Percentiles rank a stretch among this genome's conserved stretches.
Evolutionary conservation across 2,888 invertebrate genomes (phyloP).

Genomic region (Sphaerophoria rueppellii): DNA sequence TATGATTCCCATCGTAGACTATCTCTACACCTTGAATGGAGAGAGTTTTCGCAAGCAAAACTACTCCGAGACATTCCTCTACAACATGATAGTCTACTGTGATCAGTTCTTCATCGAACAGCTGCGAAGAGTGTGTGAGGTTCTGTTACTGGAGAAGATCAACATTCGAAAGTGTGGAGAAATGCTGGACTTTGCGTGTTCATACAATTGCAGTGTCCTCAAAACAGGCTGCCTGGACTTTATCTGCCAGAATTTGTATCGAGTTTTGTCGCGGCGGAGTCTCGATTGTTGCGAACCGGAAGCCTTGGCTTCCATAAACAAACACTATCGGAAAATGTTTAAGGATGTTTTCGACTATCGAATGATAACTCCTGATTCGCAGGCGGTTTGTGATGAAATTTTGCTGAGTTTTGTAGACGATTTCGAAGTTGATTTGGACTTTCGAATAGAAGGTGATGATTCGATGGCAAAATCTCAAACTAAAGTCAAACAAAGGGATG

Average conservation of each 20-base stretch:
- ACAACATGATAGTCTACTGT: conserved; percentile 89
- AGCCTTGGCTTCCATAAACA: conserved; percentile 86
- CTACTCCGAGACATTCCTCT: conserved; percentile 87
- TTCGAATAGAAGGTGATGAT: conserved; percentile 82
- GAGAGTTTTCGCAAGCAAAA: conserved; percentile 84
- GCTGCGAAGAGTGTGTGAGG: conserved; percentile 88
- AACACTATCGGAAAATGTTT: conserved; percentile 86
- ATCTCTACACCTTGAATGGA: conserved; percentile 88
- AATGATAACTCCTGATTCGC: conserved; percentile 87
- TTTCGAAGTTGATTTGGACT: conserved; percentile 83
- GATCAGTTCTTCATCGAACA: conserved; percentile 90
- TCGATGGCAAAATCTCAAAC: conserved; percentile 40
- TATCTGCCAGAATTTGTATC: conserved; percentile 88
- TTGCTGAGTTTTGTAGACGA: conserved; percentile 81
- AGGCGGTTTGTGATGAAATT: conserved; percentile 85
- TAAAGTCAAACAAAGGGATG: conserved; percentile 77
- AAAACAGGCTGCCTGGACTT: conserved; percentile 90
- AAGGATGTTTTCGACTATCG: conserved; percentile 84
- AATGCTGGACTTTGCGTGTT: conserved; percentile 88
- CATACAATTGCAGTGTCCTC: conserved; percentile 89
- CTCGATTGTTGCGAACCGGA: conserved; percentile 86
- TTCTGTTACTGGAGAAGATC: conserved; percentile 85
- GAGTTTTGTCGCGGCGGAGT: conserved; percentile 87
- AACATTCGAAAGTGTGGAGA: conserved; percentile 90
- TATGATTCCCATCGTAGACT: conserved; percentile 87